phyloP scores from a whole-genome alignment of 2,888 invertebrate genomes.

The Drosophila leonis region DNA sequence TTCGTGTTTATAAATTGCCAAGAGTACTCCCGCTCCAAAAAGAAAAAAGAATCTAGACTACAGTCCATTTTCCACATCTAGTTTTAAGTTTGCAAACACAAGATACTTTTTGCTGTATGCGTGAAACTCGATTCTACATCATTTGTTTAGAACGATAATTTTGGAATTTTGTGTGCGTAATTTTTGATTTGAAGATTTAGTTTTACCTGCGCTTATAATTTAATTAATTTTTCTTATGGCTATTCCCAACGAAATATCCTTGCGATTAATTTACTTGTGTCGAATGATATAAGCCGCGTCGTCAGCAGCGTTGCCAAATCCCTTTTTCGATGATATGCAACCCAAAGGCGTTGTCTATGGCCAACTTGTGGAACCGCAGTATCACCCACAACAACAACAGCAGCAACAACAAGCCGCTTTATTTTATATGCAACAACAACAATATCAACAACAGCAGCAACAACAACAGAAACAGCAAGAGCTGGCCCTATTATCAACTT shows the following conservation, averaged over 20 bases:
- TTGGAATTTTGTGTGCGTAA: constrained; percentile 32
- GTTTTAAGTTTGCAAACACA: constrained; percentile 15
- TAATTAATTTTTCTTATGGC: constrained; percentile 49
- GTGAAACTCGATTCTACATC: constrained; percentile 43
- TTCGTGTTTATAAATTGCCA: constrained; percentile 14
- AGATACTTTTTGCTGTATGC: constrained; percentile 40
- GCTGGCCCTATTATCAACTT: constrained; percentile 40
- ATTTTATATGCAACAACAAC: constrained; percentile 62
- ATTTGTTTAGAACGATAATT: not conserved
- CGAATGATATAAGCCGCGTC: constrained; percentile 51
- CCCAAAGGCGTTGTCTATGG: constrained; percentile 36
- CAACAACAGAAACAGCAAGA: constrained; percentile 47
- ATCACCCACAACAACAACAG: constrained; percentile 37
- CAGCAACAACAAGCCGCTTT: constrained; percentile 45
- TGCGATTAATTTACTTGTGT: constrained; percentile 42
- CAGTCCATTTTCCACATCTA: constrained; percentile 3
- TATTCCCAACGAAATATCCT: constrained; percentile 17
- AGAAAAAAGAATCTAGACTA: constrained; percentile 13
- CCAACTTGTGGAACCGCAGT: constrained; percentile 49
- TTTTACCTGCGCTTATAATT: constrained; percentile 37
- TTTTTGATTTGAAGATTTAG: constrained; percentile 16
- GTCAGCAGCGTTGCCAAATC: constrained; percentile 82
- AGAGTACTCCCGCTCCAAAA: constrained; percentile 1
- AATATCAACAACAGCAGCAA: constrained; percentile 54
- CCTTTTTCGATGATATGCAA: constrained; percentile 83